These are phyloP conservation scores for Limnephilus marmoratus DNA, from an alignment of 2,888 invertebrate genomes.

Conservation along the genomic window DNA sequence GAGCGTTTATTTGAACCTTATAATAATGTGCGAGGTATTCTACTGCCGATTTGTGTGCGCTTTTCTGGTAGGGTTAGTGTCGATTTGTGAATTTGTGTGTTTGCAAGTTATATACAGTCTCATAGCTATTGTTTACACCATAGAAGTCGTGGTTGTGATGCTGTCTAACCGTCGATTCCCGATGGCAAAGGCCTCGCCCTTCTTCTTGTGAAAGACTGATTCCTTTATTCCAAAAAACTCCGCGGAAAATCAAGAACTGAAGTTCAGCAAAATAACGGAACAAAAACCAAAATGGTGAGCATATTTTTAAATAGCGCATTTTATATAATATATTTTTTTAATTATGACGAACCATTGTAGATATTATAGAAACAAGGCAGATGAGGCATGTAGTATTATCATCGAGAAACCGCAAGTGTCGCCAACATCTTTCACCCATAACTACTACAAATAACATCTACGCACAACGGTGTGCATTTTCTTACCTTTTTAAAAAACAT, in stretches of 20 bases:
- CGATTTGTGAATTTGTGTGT: not conserved
- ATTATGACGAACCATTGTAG: no score
- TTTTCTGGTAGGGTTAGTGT: not conserved
- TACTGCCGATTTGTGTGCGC: not conserved
- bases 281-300: no score
- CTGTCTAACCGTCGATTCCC: not conserved
- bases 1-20: not conserved
- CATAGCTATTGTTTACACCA: not conserved
- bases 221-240: not conserved
- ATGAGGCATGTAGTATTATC: no score
- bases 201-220: not conserved
- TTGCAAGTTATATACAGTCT: not conserved
- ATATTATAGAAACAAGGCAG: no score
- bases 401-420: no score
- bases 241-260: not conserved
- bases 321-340: no score
- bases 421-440: no score
- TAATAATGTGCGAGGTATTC: not conserved
- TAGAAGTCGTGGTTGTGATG: not conserved
- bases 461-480: no score
- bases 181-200: not conserved
- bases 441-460: no score
- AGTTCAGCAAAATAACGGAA: not conserved
- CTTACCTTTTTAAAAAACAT: no score
- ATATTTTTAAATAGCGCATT: no score